Conservation (phyloP, 1,140 invertebrate genomes). For the Drosophila melanogaster region DNA sequence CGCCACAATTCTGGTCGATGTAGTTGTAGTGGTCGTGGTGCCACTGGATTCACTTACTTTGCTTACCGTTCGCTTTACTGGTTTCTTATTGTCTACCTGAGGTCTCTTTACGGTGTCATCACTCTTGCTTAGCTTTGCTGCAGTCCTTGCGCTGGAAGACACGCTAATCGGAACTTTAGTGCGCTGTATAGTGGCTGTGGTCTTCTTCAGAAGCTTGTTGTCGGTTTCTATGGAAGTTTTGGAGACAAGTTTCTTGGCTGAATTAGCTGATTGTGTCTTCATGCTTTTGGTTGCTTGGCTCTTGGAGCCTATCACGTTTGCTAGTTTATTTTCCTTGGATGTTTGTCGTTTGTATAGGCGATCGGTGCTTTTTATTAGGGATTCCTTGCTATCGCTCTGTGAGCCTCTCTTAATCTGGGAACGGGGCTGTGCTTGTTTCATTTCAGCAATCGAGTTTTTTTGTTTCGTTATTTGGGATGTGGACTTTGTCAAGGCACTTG, state of each 20-base stretch:
- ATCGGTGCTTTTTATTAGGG: constrained; percentile 60
- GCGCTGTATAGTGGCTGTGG: constrained; percentile 56
- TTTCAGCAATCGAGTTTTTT: constrained; percentile 43
- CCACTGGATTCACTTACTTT: constrained; percentile 43
- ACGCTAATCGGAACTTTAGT: constrained; percentile 76
- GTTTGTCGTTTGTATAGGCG: constrained; percentile 70
- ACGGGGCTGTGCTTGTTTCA: constrained; percentile 21
- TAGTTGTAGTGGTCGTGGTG: constrained; percentile 2
- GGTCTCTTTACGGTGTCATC: constrained; percentile 75
- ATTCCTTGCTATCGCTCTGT: constrained; percentile 68
- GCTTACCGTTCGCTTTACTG: constrained; percentile 36
- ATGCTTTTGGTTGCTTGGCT: constrained; percentile 76
- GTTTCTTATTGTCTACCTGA: constrained; percentile 77
- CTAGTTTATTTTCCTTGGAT: constrained; percentile 72
- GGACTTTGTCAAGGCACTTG: constrained; percentile 78
- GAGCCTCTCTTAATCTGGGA: constrained; percentile 43
- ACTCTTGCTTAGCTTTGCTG: constrained; percentile 68
- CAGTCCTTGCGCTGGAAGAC: constrained; percentile 70
- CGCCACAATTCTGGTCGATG: constrained; percentile 23
- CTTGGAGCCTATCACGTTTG: constrained; percentile 77
- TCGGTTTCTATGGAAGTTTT: constrained; percentile 79
- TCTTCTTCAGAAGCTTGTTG: constrained; percentile 65
- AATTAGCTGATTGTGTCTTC: constrained; percentile 74
- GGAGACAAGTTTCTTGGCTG: constrained; percentile 68
- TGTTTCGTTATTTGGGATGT: constrained; percentile 49